phyloP scores from a whole-genome alignment of 1,140 invertebrate genomes.

The Heliconius eleuchia region DNA sequence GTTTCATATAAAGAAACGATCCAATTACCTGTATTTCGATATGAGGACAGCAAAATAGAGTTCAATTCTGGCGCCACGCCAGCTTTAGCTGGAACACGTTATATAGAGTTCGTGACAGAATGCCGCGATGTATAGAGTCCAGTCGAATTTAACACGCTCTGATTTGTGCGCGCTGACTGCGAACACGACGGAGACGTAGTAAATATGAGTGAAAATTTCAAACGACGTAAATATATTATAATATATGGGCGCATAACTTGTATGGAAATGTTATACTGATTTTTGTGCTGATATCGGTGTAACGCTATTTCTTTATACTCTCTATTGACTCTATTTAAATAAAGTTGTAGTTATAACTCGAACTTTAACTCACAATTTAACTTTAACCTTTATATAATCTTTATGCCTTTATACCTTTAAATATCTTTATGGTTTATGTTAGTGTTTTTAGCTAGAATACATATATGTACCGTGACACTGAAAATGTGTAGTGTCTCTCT shows the following conservation, averaged over 20 bases:
- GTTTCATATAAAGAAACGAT: background rate
- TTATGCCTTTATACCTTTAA: too few species aligned
- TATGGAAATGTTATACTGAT: background rate
- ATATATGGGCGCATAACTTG: background rate
- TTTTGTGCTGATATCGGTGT: too few species aligned
- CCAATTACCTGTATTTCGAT: slow-evolving; percentile 27
- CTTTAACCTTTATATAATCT: too few species aligned
- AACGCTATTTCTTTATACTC: too few species aligned
- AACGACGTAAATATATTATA: background rate
- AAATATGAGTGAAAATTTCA: background rate
- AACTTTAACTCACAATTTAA: too few species aligned
- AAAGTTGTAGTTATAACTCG: too few species aligned
- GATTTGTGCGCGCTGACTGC: background rate
- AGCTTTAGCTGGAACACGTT: background rate
- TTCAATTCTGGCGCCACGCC: slow-evolving; percentile 12
- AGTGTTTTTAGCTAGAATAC: too few species aligned
- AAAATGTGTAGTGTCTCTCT: too few species aligned
- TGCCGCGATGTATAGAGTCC: background rate
- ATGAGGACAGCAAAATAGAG: slow-evolving; percentile 2
- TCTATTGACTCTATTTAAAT: too few species aligned
- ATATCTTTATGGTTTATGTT: too few species aligned
- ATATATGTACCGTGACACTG: too few species aligned
- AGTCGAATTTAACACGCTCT: background rate
- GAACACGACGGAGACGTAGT: background rate
- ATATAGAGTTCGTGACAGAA: background rate